Percentiles rank a stretch among this genome's conserved stretches.
Conservation (phyloP, 2,888 invertebrate genomes). For the Priocnemis perturbator region DNA sequence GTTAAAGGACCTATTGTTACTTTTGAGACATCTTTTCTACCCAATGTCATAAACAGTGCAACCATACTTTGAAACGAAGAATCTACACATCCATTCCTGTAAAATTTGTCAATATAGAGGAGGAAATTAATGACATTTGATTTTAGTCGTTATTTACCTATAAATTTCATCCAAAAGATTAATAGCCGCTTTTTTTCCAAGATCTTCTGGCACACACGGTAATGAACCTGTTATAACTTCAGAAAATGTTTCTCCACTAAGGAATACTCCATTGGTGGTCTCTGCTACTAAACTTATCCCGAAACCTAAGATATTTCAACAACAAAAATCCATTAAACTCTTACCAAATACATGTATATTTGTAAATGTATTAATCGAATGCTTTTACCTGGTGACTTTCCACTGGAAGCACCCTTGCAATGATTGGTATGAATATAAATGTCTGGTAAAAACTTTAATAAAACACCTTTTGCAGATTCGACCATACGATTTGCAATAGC, state of each 20-base stretch:
- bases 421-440: conserved; percentile 97
- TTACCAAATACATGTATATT: too few species aligned
- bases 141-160: conserved; percentile 63
- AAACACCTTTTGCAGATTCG: conserved; percentile 92
- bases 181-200: conserved; percentile 89
- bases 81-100: conserved; percentile 91
- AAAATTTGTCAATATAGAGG: conserved; percentile 6
- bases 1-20: conserved; percentile 81
- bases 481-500: conserved; percentile 95
- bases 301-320: conserved; percentile 79
- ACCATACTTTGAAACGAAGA: conserved; percentile 91
- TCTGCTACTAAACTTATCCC: conserved; percentile 94
- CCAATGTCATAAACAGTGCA: conserved; percentile 94
- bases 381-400: conserved; percentile 84
- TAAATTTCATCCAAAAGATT: conserved; percentile 92
- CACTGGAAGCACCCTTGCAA: conserved; percentile 89
- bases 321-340: conserved; percentile 2
- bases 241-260: conserved; percentile 73
- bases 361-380: conserved; percentile 11
- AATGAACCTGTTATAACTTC: conserved; percentile 72
- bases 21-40: conserved; percentile 95
- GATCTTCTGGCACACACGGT: conserved; percentile 90
- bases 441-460: conserved; percentile 94
- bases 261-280: conserved; percentile 89
- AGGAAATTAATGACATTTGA: not conserved